These are phyloP conservation scores for Garrulus glandarius DNA, from an alignment of 2,797 vertebrate species.

Conservation along the genomic window DNA sequence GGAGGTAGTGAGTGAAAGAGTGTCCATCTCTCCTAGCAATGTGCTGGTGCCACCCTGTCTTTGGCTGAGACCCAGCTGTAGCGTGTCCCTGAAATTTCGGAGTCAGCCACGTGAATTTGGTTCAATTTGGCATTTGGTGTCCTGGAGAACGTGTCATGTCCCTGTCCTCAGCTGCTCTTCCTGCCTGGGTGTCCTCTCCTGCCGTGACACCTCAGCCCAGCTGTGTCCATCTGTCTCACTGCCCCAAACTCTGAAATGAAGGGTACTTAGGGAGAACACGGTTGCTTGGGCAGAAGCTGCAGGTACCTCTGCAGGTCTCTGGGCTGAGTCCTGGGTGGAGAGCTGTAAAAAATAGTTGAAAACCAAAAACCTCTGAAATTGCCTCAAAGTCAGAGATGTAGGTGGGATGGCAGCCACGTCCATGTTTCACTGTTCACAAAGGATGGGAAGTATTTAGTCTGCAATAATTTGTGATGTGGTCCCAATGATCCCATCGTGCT, in stretches of 20 bases:
- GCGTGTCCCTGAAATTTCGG: background rate
- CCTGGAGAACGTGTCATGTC: rapidly evolving
- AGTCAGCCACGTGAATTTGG: background rate
- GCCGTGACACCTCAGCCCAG: background rate
- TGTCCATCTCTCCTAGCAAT: background rate
- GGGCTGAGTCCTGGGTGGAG: background rate
- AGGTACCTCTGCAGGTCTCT: background rate
- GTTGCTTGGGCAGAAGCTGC: background rate
- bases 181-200: background rate
- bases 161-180: background rate
- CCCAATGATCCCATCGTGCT: background rate
- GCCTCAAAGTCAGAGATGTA: background rate
- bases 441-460: background rate
- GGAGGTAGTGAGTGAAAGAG: background rate
- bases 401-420: rapidly evolving
- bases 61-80: background rate
- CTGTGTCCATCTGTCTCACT: background rate
- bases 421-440: background rate
- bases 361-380: background rate
- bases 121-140: background rate
- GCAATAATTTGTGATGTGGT: background rate
- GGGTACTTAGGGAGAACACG: background rate
- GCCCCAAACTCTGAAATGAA: background rate
- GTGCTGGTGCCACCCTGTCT: background rate
- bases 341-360: background rate